phyloP scores from a whole-genome alignment of 1,140 invertebrate genomes.

The Neelides sp. region DNA sequence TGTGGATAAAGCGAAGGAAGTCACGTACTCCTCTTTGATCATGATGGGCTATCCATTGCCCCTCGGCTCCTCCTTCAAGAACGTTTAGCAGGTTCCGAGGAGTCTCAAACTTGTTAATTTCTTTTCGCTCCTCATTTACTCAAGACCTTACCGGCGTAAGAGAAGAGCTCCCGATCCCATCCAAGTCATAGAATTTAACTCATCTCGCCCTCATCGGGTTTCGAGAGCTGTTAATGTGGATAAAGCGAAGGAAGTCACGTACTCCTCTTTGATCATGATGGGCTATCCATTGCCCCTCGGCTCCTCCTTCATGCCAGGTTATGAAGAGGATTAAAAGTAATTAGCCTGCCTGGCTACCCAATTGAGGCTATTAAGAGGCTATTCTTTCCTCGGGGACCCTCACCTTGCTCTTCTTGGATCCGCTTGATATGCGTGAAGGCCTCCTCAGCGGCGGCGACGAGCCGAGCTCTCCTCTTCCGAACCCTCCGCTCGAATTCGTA shows the following conservation, averaged over 20 bases:
- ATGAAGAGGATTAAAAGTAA: too few relatives aligned
- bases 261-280: too few relatives aligned
- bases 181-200: slow-evolving; percentile 90
- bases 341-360: too few relatives aligned
- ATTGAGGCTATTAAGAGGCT: too few relatives aligned
- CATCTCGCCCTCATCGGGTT: not conserved
- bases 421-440: slow-evolving; percentile 87
- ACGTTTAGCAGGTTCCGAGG: not conserved
- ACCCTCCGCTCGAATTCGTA: slow-evolving; percentile 90
- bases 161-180: slow-evolving; percentile 61
- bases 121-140: not conserved
- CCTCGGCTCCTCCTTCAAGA: too few relatives aligned
- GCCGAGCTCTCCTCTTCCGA: slow-evolving; percentile 70
- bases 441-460: slow-evolving; percentile 87
- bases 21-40: slow-evolving; percentile 8
- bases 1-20: slow-evolving; percentile 1
- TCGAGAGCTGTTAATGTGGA: too few relatives aligned
- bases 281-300: too few relatives aligned
- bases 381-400: slow-evolving; percentile 1
- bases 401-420: slow-evolving; percentile 43
- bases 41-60: too few relatives aligned
- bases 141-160: slow-evolving; percentile 41
- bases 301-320: too few relatives aligned
- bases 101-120: too few relatives aligned
- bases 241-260: slow-evolving; percentile 4